Base-by-base conservation (phyloP, 92 coral and sea anemone genomes). In the Parazoanthus swiftii region DNA sequence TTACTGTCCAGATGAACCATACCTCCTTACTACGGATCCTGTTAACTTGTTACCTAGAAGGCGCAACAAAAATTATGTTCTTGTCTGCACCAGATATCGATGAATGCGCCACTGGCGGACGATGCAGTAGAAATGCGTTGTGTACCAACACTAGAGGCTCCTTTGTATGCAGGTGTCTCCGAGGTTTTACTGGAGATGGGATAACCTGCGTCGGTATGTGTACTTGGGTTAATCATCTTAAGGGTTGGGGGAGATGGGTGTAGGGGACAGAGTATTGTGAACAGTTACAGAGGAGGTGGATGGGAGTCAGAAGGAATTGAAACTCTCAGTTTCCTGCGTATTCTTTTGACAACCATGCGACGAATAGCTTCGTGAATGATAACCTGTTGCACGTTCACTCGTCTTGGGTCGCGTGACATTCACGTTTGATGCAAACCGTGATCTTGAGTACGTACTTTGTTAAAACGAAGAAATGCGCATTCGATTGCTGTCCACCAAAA, bases 61-160 rank as follows among this genome's bases (percentile, higher is more conserved):
- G 59, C 35, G 16, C 6, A 44, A 18, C 14, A 37, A 42, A 16
- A 0, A 33, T 23, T 85, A 65, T 6, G 10, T 85, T 37, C 76
- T 39, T 46, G 8, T 33, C 48, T 23, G 43, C 16, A 63, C 56
- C 79, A 89, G 91, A 89, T 73, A 82, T 89, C 51, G 78, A 89
- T 43, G 91, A 89, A 39, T 89, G 91, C 25, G 88, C 39, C 8
- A 74, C 91, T 1, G 63, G 50, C 33, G 20, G 73, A 4, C 92
- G 85, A 29, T 89, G 92, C 33, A 44, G 74, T 77, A 78, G 59
- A 7, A 74, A 89, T 38, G 92, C 89, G 16, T 26, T 85, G 29
- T 89, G 92, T 78, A 85, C 71, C 72, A 89, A 89, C 72, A 48
- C 68, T 18, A 33, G 36, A 23, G 85, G 85, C 3, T 80, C 85